Evolutionary conservation across 1,140 invertebrate genomes (phyloP).

Genomic region (Drosophila quadrilineata): DNA sequence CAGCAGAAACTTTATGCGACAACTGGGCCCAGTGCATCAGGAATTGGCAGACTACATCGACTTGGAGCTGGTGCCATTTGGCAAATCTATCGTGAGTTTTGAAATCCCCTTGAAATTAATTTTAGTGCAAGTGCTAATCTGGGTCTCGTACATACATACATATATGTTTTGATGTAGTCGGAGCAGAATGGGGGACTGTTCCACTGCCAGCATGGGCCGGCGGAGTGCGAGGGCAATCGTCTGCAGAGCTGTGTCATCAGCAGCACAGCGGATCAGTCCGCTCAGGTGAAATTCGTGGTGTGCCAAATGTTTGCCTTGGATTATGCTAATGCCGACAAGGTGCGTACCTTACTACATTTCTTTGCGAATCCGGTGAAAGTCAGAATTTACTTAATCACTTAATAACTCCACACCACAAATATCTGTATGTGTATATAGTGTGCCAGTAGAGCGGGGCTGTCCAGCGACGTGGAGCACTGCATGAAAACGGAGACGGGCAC

Average conservation of each 20-base stretch:
- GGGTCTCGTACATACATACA: no score
- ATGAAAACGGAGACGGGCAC: conserved; percentile 78
- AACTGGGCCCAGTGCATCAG: conserved; percentile 82
- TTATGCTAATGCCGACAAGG: conserved; percentile 51
- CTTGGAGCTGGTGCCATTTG: conserved; percentile 87
- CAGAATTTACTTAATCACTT: conserved; percentile 39
- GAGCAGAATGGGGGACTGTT: conserved; percentile 83
- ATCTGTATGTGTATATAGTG: conserved; percentile 80
- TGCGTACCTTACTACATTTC: no score
- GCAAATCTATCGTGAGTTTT: conserved; percentile 86
- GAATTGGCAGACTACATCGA: conserved; percentile 82
- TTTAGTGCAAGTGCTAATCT: neutral
- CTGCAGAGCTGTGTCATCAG: conserved; percentile 85
- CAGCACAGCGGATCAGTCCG: conserved; percentile 75
- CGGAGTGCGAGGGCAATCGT: conserved; percentile 86
- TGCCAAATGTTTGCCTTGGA: conserved; percentile 82
- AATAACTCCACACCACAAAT: no score
- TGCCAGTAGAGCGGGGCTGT: conserved; percentile 76
- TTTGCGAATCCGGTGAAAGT: conserved; percentile 9
- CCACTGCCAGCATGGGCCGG: conserved; percentile 86
- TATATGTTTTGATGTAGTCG: conserved; percentile 42
- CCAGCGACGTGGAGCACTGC: conserved; percentile 79
- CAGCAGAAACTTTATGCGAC: conserved; percentile 86
- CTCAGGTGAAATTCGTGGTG: conserved; percentile 82
- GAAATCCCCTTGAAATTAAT: neutral